Evolutionary conservation across 2,888 invertebrate species (phyloP), one percentile per base, ranked within the genome.

Genomic region (Ectropis crepuscularia): DNA sequence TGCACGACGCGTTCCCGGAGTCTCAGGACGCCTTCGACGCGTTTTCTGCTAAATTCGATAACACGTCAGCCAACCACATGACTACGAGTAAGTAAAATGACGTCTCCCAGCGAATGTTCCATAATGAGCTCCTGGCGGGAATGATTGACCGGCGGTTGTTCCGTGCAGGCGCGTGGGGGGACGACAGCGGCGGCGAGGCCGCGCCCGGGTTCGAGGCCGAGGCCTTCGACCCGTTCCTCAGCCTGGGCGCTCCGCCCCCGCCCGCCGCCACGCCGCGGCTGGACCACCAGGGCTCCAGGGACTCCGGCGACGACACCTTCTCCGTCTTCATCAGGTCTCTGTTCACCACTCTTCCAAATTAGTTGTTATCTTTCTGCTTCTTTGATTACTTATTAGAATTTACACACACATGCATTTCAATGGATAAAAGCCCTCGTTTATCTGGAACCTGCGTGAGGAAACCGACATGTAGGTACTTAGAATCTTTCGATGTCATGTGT

Each of bases 31-130:
- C 93, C 0, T 98, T 98, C 74, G 98, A 98, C 83, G 98, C 97
- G 0, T 98, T 98, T 76, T 95, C 97, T 5, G 96, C 97, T 1
- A 97, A 98, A 83, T 98, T 98, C 77, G 98, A 98, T 73, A 95
- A 95, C 43, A 95, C 95, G 6, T 89, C 92, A 49, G 83, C 82
- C 12, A 89, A 86, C 67, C 87, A 85, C 45, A 74, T 84, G 65
- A 85, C 85, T 51, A 77, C 83, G 58, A 86, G 89, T 87, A 77
- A 81, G 74, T 80, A 28, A 41, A 42, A 8, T 41, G 6, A 6
- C 4, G n/a, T 55, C 6, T 42, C 1, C 4, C 12, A 11, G 6
- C 11, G 39, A 41, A 41, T 16, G 71, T 39, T 12, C 28, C 12
- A 42, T 53, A 10, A 45, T n/a, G n/a, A n/a, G n/a, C 2, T 28